Evolutionary conservation across 2,888 invertebrate species (phyloP), one percentile per base, ranked within the genome.

Genomic region (Chrysolina oricalcia): DNA sequence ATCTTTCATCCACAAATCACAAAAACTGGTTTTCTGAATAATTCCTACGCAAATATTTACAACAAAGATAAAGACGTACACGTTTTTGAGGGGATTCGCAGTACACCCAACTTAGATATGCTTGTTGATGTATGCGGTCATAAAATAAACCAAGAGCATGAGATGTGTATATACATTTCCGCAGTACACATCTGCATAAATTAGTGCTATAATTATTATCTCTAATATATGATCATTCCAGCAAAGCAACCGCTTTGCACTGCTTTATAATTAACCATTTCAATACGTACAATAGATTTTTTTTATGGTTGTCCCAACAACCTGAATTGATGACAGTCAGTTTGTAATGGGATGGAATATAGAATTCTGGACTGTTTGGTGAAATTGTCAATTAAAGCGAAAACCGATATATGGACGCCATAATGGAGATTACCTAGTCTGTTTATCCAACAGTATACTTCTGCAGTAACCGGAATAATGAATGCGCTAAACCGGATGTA

Each of bases 161-260:
- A 41, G 56, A 67, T 48, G n/a, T 40, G 41, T n/a, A 27, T 21
- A 56, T 56, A 40, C 8, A 43, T 53, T 56, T 68, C 41, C 68
- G 56, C 40, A 41, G 68, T 68, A 56, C 40, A 56, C 43, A 68
- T 56, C 68, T 56, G 56, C 68, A 68, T 41, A 68, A 35, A 67
- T 67, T 53, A 67, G 67, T 17, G 27, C 50, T 46, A 50, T 50
- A 50, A 53, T 67, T 53, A 68, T 68, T 56, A 56, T 53, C 68
- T 56, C 41, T 68, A 56, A 68, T 68, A 68, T 68, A 68, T 40
- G 68, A 56, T 21, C 21, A 41, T 68, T 68, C 21, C 41, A 41
- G 68, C 9, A 41, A 41, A 19, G 56, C 41, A 56, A 56, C 56
- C 68, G 56, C 56, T 68, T 21, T 17, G 21, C 68, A 68, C 68